A percentile compares a stretch with the other conserved stretches of the same genome.
Conservation (phyloP, 2,113 vertebrate species). For the Neotoma lepida region DNA sequence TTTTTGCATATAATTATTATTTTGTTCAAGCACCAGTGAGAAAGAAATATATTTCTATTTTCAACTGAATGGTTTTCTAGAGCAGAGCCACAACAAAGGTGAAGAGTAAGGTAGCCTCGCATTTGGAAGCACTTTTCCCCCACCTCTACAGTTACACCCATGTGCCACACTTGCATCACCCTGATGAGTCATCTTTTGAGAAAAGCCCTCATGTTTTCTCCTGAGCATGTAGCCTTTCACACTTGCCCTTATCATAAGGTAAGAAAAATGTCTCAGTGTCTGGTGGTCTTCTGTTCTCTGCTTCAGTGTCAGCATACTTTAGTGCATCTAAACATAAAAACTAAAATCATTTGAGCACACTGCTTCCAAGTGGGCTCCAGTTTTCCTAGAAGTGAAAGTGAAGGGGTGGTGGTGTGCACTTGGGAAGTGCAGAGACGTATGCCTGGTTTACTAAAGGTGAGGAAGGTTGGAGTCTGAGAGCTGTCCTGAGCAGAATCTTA, state of each 20-base stretch:
- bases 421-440: rapidly evolving
- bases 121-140: too few species aligned
- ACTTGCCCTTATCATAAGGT: not conserved
- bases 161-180: not conserved
- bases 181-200: not conserved
- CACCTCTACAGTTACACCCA: not conserved
- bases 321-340: not conserved
- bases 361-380: not conserved
- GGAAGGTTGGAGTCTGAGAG: not conserved
- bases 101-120: not conserved
- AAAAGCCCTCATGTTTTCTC: not conserved
- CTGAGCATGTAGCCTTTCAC: not conserved
- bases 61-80: not conserved
- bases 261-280: not conserved
- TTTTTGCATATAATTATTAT: not conserved
- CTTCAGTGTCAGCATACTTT: not conserved
- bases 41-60: not conserved
- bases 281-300: not conserved
- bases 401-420: not conserved
- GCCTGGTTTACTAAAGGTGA: not conserved
- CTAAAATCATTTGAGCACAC: not conserved
- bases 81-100: not conserved
- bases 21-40: slow-evolving; percentile 20
- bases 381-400: not conserved
- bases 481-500: not conserved